Evolutionary conservation across 2,113 vertebrate species (phyloP).

Genomic region (Holacanthus passer): DNA sequence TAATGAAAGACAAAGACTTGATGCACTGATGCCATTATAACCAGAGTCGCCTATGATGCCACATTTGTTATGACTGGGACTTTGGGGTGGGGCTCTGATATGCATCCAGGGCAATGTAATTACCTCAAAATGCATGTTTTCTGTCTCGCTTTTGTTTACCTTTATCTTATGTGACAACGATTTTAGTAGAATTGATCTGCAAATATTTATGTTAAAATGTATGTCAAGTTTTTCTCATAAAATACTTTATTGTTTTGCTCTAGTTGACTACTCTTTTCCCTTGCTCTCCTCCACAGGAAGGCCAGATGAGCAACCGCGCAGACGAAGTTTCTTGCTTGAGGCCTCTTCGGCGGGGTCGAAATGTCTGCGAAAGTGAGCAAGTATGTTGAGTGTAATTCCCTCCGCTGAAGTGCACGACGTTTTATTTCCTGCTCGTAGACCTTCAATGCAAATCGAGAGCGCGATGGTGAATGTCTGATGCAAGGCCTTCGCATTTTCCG

Average conservation of each 20-base stretch:
- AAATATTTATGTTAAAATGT: background rate
- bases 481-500: conserved; percentile 15
- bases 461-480: conserved; percentile 22
- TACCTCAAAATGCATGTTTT: conserved; percentile 27
- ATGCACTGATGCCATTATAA: conserved; percentile 62
- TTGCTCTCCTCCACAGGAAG: background rate
- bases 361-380: background rate
- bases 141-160: conserved; percentile 3
- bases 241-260: background rate
- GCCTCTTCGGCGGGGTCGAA: background rate
- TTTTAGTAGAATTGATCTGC: background rate
- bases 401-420: background rate
- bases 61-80: conserved; percentile 68
- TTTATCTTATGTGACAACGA: conserved; percentile 8
- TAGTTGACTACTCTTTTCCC: background rate
- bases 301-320: background rate
- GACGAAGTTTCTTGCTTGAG: background rate
- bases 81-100: conserved; percentile 45
- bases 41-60: conserved; percentile 60
- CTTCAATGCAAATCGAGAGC: conserved; percentile 4
- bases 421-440: conserved; percentile 18
- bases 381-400: background rate
- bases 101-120: conserved; percentile 30
- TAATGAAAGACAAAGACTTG: conserved; percentile 67
- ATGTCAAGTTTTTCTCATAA: background rate